A percentile compares a stretch with the other conserved stretches of the same genome.
These are phyloP conservation scores for Cephalopholis sonnerati DNA, from an alignment of 2,113 vertebrate species.

Conservation along the genomic window DNA sequence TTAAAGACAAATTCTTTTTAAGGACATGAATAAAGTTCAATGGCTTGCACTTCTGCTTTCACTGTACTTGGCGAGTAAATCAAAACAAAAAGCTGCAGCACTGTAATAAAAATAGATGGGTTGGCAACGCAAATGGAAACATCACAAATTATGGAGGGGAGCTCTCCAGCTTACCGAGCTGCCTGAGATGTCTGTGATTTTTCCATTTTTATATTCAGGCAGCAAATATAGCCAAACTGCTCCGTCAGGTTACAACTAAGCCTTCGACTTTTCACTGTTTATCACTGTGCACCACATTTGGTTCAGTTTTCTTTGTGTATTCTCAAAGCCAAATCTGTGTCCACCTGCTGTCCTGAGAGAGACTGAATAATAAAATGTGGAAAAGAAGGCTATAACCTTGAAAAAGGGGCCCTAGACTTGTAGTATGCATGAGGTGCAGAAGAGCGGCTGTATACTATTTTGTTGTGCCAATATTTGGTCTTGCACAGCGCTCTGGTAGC, in stretches of 20 bases:
- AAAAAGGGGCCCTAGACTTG: not conserved
- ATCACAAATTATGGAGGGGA: conserved; percentile 7
- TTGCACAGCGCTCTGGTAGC: conserved; percentile 55
- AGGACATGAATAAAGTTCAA: conserved; percentile 35
- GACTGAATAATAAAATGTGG: not conserved
- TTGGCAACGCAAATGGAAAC: conserved; percentile 39
- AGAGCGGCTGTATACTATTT: conserved; percentile 46
- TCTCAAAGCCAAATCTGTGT: conserved; percentile 8
- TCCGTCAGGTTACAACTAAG: not conserved
- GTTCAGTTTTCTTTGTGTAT: not conserved
- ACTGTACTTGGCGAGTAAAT: conserved; percentile 18
- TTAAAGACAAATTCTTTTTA: not conserved
- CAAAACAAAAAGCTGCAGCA: conserved; percentile 36
- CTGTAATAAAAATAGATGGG: not conserved
- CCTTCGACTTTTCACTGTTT: not conserved
- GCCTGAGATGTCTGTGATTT: conserved; percentile 38
- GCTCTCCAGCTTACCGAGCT: conserved; percentile 36
- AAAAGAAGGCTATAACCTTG: not conserved
- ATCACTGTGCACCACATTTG: conserved; percentile 11
- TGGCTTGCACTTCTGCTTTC: conserved; percentile 35
- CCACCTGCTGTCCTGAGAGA: not conserved
- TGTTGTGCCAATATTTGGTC: conserved; percentile 60
- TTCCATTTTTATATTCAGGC: conserved; percentile 58
- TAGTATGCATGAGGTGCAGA: conserved; percentile 30
- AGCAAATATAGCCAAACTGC: conserved; percentile 30